These are phyloP conservation scores for Alosa sapidissima DNA, from an alignment of 2,797 vertebrate genomes.

Conservation along the genomic window DNA sequence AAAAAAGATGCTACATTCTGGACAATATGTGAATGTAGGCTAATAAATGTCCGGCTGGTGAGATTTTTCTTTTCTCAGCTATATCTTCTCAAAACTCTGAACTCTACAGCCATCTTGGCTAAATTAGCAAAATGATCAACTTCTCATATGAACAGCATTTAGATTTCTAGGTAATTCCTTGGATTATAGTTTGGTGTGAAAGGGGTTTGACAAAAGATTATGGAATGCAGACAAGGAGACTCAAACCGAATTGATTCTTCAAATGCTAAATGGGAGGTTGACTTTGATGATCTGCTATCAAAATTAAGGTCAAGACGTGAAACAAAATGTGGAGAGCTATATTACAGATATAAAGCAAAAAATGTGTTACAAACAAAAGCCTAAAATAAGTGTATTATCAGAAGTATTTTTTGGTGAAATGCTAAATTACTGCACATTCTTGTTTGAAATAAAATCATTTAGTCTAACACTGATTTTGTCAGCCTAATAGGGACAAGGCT, in stretches of 20 bases:
- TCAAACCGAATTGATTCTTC: not conserved
- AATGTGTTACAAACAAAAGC: not conserved
- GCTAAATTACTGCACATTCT: not conserved
- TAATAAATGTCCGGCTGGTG: not conserved
- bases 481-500: not conserved
- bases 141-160: not conserved
- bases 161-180: not conserved
- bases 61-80: not conserved
- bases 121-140: not conserved
- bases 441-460: not conserved
- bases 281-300: not conserved
- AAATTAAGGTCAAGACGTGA: not conserved
- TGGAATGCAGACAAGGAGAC: constrained; percentile 19
- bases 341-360: not conserved
- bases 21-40: not conserved
- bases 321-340: not conserved
- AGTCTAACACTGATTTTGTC: not conserved
- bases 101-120: not conserved
- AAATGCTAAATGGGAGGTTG: not conserved
- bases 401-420: not conserved
- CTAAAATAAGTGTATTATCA: not conserved
- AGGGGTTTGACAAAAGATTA: not conserved
- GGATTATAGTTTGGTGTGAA: not conserved
- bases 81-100: not conserved
- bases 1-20: not conserved